Evolutionary conservation across 1,140 invertebrate genomes (phyloP), one percentile per base, ranked within the genome.

Genomic region (Drosophila pachea): DNA sequence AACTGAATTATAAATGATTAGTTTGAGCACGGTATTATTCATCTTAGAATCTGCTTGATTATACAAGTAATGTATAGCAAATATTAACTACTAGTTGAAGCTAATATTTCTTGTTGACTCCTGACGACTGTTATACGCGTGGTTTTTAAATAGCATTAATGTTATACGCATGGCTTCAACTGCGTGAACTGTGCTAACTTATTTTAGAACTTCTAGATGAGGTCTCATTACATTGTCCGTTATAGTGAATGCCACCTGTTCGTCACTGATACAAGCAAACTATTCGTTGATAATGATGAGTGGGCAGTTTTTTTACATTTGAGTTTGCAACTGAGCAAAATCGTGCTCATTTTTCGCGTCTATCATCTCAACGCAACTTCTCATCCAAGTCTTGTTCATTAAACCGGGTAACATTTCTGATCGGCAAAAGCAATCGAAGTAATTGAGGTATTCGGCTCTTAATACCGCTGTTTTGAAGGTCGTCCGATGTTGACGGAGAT

Each of bases 401-500:
- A 22, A 1, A 22, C 22, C 22, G 22, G 22, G 22, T 22, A 22
- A 1, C 3, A 22, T 22, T 22, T 22, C 22, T 22, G 22, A 22
- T 22, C 22, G 22, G 3, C 22, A 22, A 22, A 22, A 22, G 22
- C 22, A 22, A 22, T 22, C 22, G 22, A 22, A 22, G 3, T 22
- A 22, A 22, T 22, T 22, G 22, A 1, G 22, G 22, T 22, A 22
- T 22, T 22, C 22, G 22, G 22, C 22, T 22, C 3, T 22, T 22
- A 22, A 22, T n/a, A 22, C 22, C 22, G 1, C 22, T 22, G 1
- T 22, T 22, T 55, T 78, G 64, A 70, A 71, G 56, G 68, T 53
- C 52, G 66, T 70, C 55, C 16, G 22, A 22, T 5, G 7, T 56
- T 48, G 59, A 64, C 64, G 22, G 22, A 59, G 78, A 83, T 83